Percentiles rank a stretch among this genome's conserved stretches.
These are phyloP conservation scores for Heliornis fulica DNA, from an alignment of 2,113 vertebrate genomes.

Conservation along the genomic window DNA sequence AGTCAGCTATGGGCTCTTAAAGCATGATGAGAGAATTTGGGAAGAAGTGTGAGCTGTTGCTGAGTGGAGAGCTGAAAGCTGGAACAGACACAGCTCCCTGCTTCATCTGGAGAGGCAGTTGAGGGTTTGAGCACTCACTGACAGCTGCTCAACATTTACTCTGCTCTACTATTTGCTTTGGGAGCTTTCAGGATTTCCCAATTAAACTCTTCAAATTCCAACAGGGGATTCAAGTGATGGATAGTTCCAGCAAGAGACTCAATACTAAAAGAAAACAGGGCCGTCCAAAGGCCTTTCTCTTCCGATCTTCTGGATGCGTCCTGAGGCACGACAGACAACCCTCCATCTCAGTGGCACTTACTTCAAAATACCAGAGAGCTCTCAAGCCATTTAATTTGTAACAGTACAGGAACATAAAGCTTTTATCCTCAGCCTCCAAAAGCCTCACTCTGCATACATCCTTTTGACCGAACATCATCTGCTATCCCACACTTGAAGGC, in stretches of 20 bases:
- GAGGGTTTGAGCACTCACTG: background rate
- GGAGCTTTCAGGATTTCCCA: background rate
- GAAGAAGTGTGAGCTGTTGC: background rate
- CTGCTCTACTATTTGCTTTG: background rate
- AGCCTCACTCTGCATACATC: background rate
- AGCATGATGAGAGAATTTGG: background rate
- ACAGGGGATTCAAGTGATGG: background rate
- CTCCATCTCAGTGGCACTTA: background rate
- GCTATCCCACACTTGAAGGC: background rate
- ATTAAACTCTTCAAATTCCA: background rate
- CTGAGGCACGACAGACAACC: background rate
- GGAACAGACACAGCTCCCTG: background rate
- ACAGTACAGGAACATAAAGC: background rate
- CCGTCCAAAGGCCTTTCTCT: background rate
- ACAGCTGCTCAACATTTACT: background rate
- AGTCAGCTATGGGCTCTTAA: background rate
- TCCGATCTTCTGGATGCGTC: background rate
- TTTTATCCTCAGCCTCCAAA: background rate
- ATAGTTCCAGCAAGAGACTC: background rate
- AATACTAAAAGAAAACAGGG: background rate
- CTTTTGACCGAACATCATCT: background rate
- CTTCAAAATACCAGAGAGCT: background rate
- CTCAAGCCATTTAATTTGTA: background rate
- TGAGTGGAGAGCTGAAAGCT: background rate
- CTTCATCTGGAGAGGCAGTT: background rate